Percentiles rank a stretch among this genome's conserved stretches.
phyloP scores from a whole-genome alignment of 2,888 invertebrate genomes.

The Drosophila emarginata region DNA sequence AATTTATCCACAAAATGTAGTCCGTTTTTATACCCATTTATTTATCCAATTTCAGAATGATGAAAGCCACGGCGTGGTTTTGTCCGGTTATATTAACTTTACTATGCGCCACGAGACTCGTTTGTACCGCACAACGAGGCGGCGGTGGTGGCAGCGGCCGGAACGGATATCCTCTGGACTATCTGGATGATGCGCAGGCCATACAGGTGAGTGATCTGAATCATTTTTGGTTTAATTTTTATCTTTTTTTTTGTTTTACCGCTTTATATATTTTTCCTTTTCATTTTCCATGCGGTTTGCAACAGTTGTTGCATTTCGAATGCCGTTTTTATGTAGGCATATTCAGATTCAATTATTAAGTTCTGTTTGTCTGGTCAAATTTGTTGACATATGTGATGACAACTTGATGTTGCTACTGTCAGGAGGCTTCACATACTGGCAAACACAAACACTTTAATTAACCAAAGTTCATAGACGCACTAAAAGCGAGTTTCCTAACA shows the following conservation, averaged over 20 bases:
- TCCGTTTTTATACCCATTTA: slow-evolving; percentile 13
- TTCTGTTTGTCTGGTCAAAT: slow-evolving; percentile 22
- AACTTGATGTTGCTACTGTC: neutral
- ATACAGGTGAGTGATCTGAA: slow-evolving; percentile 77
- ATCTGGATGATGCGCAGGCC: slow-evolving; percentile 75
- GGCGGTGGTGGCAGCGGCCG: slow-evolving; percentile 46
- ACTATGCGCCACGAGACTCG: slow-evolving; percentile 80
- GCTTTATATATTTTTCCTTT: no score
- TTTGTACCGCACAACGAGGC: slow-evolving; percentile 80
- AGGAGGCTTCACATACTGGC: neutral
- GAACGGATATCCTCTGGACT: slow-evolving; percentile 78
- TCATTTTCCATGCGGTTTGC: slow-evolving; percentile 15
- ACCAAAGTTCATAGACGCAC: slow-evolving; percentile 9
- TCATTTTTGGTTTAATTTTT: slow-evolving; percentile 2
- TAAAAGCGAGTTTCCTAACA: neutral
- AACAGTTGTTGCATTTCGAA: slow-evolving; percentile 48
- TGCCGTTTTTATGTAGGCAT: slow-evolving; percentile 23
- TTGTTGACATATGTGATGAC: slow-evolving; percentile 11
- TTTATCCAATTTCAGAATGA: slow-evolving; percentile 52
- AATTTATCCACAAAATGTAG: slow-evolving; percentile 31
- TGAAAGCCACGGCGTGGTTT: slow-evolving; percentile 83
- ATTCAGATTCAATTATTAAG: slow-evolving; percentile 38
- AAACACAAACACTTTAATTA: slow-evolving; percentile 13
- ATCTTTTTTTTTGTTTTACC: neutral
- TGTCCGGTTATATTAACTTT: slow-evolving; percentile 81